Base-by-base conservation (phyloP, 2,888 invertebrate species). In the Cryptocheilus praepositus region DNA sequence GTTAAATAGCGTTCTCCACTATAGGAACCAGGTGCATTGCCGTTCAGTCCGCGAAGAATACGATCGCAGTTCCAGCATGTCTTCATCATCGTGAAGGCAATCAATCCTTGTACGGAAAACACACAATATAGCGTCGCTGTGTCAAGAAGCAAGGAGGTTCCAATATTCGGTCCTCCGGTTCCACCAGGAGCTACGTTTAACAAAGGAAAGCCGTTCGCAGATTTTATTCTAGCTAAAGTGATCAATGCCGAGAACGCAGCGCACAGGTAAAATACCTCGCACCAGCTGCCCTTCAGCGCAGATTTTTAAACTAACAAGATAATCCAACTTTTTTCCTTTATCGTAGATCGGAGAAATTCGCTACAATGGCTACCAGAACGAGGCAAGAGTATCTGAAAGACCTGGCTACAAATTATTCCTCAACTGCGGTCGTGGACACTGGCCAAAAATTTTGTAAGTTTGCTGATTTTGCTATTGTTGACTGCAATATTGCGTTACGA, bases 51-150 rank as follows among this genome's bases (percentile, higher is more conserved):
- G 61, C 94, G 95, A 84, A 95, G 96, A 83, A 97, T 98, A 81
- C 93, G 98, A 66, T 98, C 98, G 57, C 98, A 98, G 89, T 98
- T 98, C 90, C 98, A 98, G 89, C 98, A 98, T 89, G 98, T 98
- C 43, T 98, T 98, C 89, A 95, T 98, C 77, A 93, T 98, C 61
- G 95, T 98, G 8, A 91, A 95, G 81, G 97, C 94, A 3, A 92
- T 95, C 64, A 96, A 97, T 89, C 97, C 98, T 2, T 97, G 97
- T 89, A 93, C 96, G 5, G 97, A 97, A 73, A 95, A 95, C 87
- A 96, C 97, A 0, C 94, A 95, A 84, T 98, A 98, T 90, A 95
- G 95, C 83, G 92, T 93, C 79, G 92, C 93, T 54, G 93, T 93
- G 16, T 92, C 92, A 73, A 90, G 98, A 77, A 97, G 97, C 74